Evolutionary conservation across 2,888 invertebrate species (phyloP).

Genomic region (Brachypalpus laphriformis): DNA sequence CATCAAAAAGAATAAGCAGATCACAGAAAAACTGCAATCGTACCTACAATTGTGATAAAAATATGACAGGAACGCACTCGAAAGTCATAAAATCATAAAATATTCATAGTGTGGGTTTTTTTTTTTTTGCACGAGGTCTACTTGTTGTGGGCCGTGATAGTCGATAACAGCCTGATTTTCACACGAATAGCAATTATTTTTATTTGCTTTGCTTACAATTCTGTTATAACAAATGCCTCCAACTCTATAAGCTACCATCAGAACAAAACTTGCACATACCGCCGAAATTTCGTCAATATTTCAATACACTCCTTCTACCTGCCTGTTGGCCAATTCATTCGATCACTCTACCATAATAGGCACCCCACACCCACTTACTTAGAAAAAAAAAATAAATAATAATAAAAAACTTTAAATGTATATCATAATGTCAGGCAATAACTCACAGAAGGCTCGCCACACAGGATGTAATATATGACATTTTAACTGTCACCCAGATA

Average conservation of each 20-base stretch:
- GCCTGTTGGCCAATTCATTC: neutral
- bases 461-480: constrained; percentile 29
- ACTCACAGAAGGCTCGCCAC: constrained; percentile 10
- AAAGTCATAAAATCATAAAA: too few relatives aligned
- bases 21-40: too few relatives aligned
- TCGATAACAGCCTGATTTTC: too few relatives aligned
- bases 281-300: neutral
- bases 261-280: neutral
- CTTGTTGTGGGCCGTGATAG: too few relatives aligned
- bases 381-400: neutral
- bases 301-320: neutral
- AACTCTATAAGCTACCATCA: neutral
- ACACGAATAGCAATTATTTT: too few relatives aligned
- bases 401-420: constrained; percentile 17
- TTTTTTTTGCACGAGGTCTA: too few relatives aligned
- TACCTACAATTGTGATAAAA: too few relatives aligned
- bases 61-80: too few relatives aligned
- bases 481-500: constrained; percentile 42
- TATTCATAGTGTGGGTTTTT: too few relatives aligned
- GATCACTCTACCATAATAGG: neutral
- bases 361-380: neutral
- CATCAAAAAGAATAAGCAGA: too few relatives aligned
- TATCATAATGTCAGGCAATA: constrained; percentile 38
- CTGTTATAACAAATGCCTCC: too few relatives aligned
- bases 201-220: too few relatives aligned